phyloP scores from a whole-genome alignment of 2,797 vertebrate genomes.

The Acanthurus leucopareius region DNA sequence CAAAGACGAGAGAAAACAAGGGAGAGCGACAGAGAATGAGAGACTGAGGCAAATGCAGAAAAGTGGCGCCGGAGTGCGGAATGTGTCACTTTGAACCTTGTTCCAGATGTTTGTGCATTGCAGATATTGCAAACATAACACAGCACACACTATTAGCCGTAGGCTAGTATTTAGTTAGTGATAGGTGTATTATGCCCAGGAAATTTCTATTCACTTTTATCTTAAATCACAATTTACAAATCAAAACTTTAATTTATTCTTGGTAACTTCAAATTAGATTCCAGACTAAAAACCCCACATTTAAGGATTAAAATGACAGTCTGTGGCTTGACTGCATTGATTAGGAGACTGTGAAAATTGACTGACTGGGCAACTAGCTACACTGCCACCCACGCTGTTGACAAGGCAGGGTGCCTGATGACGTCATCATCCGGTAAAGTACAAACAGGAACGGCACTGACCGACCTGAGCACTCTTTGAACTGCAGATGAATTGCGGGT shows the following conservation, averaged over 20 bases:
- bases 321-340: conserved; percentile 39
- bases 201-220: conserved; percentile 43
- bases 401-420: conserved; percentile 68
- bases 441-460: conserved; percentile 74
- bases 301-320: conserved; percentile 3
- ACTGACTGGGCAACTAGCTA: conserved; percentile 46
- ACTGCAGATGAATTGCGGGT: conserved; percentile 77
- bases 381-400: conserved; percentile 72
- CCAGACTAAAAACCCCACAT: background rate
- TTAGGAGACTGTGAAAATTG: conserved; percentile 43
- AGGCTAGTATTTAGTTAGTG: conserved; percentile 27
- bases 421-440: conserved; percentile 70
- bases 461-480: conserved; percentile 76
- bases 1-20: conserved; percentile 59
- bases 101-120: conserved; percentile 73
- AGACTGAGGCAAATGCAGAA: conserved; percentile 32
- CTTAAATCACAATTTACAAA: background rate
- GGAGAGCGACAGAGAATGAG: conserved; percentile 26
- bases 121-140: conserved; percentile 69
- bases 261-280: conserved; percentile 1
- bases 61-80: conserved; percentile 45
- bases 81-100: conserved; percentile 64
- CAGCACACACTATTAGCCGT: conserved; percentile 35
- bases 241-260: too few species aligned
- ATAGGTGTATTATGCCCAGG: conserved; percentile 33